phyloP scores from a whole-genome alignment of 2,888 invertebrate genomes.

The Rhagonycha lutea region DNA sequence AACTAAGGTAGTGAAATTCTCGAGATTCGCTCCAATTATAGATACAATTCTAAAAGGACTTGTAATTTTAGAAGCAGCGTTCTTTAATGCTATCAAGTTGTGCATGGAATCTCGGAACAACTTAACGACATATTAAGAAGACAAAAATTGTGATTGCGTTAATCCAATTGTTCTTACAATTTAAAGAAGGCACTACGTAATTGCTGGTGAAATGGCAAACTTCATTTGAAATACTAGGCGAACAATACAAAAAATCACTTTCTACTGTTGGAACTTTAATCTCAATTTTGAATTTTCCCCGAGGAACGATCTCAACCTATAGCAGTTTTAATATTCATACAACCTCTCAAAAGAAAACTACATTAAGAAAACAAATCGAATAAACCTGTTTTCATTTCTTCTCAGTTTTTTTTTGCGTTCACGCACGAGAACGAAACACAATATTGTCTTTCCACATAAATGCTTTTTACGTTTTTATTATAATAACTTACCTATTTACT shows the following conservation, averaged over 20 bases:
- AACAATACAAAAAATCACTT: constrained; percentile 25
- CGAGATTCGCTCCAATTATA: constrained; percentile 34
- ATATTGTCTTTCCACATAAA: constrained; percentile 10
- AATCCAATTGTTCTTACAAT: constrained; percentile 30
- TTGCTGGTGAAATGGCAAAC: constrained; percentile 13
- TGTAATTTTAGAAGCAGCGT: constrained; percentile 33
- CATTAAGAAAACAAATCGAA: constrained; percentile 37
- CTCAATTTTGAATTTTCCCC: constrained; percentile 24
- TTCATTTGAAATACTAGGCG: constrained; percentile 1
- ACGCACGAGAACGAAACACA: constrained; percentile 16
- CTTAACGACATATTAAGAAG: constrained; percentile 35
- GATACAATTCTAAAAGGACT: constrained; percentile 37
- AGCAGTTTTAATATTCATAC: constrained; percentile 36
- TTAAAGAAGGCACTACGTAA: constrained; percentile 26
- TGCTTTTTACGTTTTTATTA: not conserved
- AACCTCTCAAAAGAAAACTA: constrained; percentile 32
- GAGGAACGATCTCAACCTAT: constrained; percentile 24
- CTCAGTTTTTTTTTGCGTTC: constrained; percentile 6
- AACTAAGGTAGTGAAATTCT: constrained; percentile 28
- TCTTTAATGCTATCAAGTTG: constrained; percentile 35
- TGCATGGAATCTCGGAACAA: constrained; percentile 24
- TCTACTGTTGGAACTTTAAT: constrained; percentile 25
- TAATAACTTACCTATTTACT: not conserved
- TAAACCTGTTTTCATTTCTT: constrained; percentile 36
- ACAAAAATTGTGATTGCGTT: constrained; percentile 35